Conservation (phyloP, 2,113 vertebrate species). For the Sinosuthora webbiana region DNA sequence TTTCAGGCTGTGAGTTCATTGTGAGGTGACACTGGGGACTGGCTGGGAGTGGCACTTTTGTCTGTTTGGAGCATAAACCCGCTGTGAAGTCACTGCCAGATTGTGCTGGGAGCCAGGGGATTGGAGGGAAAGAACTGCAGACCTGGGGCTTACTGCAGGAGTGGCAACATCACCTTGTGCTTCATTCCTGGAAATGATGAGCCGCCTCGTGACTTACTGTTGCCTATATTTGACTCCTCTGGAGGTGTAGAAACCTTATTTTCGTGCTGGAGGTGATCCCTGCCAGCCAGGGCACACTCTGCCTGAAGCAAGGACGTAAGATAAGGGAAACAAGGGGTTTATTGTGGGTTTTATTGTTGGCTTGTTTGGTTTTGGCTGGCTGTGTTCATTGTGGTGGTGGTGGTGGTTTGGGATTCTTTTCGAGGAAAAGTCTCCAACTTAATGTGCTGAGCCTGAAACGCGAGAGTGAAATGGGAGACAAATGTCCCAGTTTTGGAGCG, state of each 20-base stretch:
- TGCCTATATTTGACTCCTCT: neutral
- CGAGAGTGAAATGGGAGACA: fast-evolving
- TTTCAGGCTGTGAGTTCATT: fast-evolving
- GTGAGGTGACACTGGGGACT: too few species aligned
- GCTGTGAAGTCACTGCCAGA: neutral
- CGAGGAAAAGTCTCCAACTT: neutral
- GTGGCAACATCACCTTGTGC: neutral
- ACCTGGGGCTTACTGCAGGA: neutral
- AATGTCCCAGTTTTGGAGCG: neutral
- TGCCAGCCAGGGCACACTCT: neutral
- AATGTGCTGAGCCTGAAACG: neutral
- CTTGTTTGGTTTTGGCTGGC: neutral
- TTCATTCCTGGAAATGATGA: neutral
- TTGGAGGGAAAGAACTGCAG: neutral
- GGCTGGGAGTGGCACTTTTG: fast-evolving
- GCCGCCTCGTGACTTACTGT: fast-evolving
- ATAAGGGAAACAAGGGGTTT: neutral
- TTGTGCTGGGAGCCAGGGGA: neutral
- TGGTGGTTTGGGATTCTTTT: neutral
- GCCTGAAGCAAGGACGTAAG: neutral
- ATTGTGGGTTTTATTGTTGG: neutral
- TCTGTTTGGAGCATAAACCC: too few species aligned
- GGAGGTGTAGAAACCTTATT: neutral
- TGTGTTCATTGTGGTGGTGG: neutral
- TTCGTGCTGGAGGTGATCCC: neutral